These are phyloP conservation scores for Noctua comes DNA, from an alignment of 2,888 invertebrate genomes.

Conservation along the genomic window DNA sequence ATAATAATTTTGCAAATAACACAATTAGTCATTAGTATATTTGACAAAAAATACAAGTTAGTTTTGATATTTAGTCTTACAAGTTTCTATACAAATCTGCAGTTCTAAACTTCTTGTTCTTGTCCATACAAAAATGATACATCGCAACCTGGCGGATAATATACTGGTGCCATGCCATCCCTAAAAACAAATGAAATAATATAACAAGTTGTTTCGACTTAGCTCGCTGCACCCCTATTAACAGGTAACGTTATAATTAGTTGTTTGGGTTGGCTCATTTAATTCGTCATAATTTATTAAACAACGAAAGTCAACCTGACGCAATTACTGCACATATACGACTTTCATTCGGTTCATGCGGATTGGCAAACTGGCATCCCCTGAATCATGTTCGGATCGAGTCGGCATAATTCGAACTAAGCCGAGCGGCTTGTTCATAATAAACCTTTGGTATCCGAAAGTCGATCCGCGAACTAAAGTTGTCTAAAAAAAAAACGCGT, in stretches of 20 bases:
- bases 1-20: conserved; percentile 18
- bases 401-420: not conserved
- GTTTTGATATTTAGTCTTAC: conserved; percentile 17
- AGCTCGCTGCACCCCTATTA: not conserved
- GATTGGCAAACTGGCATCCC: not conserved
- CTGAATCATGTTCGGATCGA: not conserved
- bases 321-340: not conserved
- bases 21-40: conserved; percentile 34
- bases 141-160: conserved; percentile 88
- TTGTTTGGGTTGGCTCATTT: not conserved
- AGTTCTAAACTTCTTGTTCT: conserved; percentile 45
- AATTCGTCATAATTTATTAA: not conserved
- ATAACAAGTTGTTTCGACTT: not conserved
- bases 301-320: not conserved
- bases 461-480: no score
- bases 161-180: conserved; percentile 87
- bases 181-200: conserved; percentile 81
- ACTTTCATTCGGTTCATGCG: not conserved
- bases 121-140: conserved; percentile 88
- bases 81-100: not conserved
- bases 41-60: conserved; percentile 37
- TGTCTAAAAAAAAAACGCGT: no score
- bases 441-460: not conserved
- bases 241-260: not conserved
- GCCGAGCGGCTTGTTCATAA: not conserved